These are phyloP conservation scores for Apodemia duryi DNA, from an alignment of 2,888 invertebrate genomes.

Conservation along the genomic window DNA sequence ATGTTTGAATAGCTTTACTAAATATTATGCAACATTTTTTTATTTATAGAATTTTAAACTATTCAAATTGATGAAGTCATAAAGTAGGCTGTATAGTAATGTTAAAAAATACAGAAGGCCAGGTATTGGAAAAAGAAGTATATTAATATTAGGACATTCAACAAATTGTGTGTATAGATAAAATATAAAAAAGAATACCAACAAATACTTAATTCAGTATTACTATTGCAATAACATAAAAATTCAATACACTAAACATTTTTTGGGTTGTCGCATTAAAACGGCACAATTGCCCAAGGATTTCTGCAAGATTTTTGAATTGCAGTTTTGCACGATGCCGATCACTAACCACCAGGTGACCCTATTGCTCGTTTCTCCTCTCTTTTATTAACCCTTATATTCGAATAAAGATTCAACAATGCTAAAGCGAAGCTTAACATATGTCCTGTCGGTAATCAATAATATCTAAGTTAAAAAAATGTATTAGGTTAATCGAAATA, in stretches of 20 bases:
- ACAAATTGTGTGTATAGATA: too few relatives aligned
- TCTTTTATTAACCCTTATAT: too few relatives aligned
- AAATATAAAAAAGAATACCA: too few relatives aligned
- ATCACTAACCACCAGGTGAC: background rate
- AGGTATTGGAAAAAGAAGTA: too few relatives aligned
- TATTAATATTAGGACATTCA: too few relatives aligned
- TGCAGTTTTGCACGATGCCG: background rate
- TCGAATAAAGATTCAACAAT: background rate
- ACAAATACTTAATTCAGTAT: too few relatives aligned
- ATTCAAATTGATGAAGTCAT: too few relatives aligned
- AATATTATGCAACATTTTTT: too few relatives aligned
- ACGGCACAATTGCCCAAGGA: background rate
- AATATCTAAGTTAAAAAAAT: conserved; percentile 13
- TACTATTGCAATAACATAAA: background rate
- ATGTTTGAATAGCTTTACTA: too few relatives aligned
- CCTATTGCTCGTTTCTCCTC: background rate
- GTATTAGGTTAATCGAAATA: conserved; percentile 17
- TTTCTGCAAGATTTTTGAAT: background rate
- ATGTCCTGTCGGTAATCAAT: background rate
- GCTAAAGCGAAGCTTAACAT: background rate
- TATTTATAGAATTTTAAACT: too few relatives aligned
- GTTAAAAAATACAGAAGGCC: too few relatives aligned
- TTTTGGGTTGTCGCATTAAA: background rate
- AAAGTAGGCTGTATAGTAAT: too few relatives aligned
- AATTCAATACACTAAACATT: background rate